phyloP scores from a whole-genome alignment of 1,140 invertebrate species.

The Calliphora vicina region DNA sequence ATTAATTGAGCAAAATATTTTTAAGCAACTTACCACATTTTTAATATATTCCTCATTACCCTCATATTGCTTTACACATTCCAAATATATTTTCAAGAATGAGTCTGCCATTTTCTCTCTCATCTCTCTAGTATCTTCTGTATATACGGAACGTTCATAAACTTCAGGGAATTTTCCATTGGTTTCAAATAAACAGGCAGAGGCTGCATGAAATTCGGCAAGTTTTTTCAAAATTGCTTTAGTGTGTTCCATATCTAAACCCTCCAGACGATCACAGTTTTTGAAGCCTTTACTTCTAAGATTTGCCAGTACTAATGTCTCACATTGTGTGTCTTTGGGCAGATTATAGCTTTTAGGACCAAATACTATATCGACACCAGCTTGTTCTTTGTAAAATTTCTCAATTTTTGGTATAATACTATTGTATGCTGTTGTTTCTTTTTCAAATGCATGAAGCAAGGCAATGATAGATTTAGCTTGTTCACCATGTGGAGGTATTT shows the following conservation, averaged over 20 bases:
- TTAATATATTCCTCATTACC: slow-evolving; percentile 20
- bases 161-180: slow-evolving; percentile 36
- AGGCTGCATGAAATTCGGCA: slow-evolving; percentile 67
- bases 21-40: slow-evolving; percentile 8
- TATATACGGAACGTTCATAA: slow-evolving; percentile 30
- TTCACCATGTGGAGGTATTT: slow-evolving; percentile 37
- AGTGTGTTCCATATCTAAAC: slow-evolving; percentile 65
- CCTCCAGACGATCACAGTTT: slow-evolving; percentile 65
- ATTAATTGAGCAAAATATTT: not conserved
- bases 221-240: slow-evolving; percentile 65
- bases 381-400: slow-evolving; percentile 49
- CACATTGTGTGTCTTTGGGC: not conserved
- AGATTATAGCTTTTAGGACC: slow-evolving; percentile 41
- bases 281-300: slow-evolving; percentile 39
- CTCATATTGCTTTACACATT: slow-evolving; percentile 24
- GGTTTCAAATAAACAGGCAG: slow-evolving; percentile 49
- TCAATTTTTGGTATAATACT: slow-evolving; percentile 45
- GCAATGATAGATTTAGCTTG: not conserved
- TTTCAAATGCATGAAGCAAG: slow-evolving; percentile 36
- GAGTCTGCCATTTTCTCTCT: not conserved
- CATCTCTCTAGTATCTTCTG: not conserved
- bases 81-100: slow-evolving; percentile 15
- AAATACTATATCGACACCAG: slow-evolving; percentile 36
- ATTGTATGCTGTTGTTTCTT: slow-evolving; percentile 42
- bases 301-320: slow-evolving; percentile 44